A percentile compares a stretch with the other conserved stretches of the same genome.
These are phyloP conservation scores for Hydrotaea diabolus DNA, from an alignment of 2,888 invertebrate genomes.

Conservation along the genomic window DNA sequence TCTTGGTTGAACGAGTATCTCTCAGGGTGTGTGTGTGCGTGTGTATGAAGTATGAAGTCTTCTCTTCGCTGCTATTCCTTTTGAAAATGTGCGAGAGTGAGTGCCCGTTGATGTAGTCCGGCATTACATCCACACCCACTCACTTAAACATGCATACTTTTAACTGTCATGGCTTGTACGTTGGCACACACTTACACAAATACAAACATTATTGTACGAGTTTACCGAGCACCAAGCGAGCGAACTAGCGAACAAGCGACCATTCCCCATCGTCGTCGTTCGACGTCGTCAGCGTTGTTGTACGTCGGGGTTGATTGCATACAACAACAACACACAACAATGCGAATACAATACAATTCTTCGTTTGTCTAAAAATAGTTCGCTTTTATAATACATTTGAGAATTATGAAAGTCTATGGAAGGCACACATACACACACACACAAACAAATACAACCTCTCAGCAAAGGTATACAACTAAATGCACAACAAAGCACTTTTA, in stretches of 20 bases:
- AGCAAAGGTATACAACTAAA: not conserved
- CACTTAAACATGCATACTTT: not conserved
- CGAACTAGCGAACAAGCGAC: too few species aligned
- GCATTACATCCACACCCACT: constrained; percentile 9
- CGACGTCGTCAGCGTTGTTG: too few species aligned
- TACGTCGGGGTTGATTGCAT: not conserved
- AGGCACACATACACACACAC: not conserved
- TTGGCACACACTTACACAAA: too few species aligned
- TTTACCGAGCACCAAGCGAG: not conserved
- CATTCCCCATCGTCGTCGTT: not conserved
- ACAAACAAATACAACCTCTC: not conserved
- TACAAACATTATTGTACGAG: too few species aligned
- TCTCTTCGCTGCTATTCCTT: not conserved
- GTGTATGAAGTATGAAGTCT: not conserved
- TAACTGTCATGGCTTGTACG: not conserved
- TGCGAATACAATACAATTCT: constrained; percentile 21
- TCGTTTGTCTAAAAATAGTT: constrained; percentile 27
- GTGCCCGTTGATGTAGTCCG: not conserved
- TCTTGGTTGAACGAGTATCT: not conserved
- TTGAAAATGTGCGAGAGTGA: not conserved
- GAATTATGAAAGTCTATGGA: constrained; percentile 22
- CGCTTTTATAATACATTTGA: constrained; percentile 20
- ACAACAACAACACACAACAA: not conserved
- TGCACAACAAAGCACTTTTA: constrained; percentile 4
- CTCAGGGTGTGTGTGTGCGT: not conserved